A percentile compares a stretch with the other conserved stretches of the same genome.
Conservation (phyloP, 2,888 invertebrate genomes). For the Notodonta ziczac region DNA sequence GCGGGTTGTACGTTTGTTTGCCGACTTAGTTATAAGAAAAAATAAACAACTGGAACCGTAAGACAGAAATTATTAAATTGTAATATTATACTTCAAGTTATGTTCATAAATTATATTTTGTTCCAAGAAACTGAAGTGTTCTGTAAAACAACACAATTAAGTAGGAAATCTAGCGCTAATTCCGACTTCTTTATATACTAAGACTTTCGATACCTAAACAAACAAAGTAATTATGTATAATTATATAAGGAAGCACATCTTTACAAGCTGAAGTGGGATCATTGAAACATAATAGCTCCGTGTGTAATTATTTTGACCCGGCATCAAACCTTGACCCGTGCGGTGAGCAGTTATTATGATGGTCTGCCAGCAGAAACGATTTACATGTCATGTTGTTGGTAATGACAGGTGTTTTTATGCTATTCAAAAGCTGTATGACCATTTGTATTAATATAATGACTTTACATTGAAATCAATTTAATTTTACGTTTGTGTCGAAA, state of each 20-base stretch:
- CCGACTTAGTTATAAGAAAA: too few relatives aligned
- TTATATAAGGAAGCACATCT: conserved; percentile 28
- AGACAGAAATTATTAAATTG: too few relatives aligned
- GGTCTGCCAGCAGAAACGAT: conserved; percentile 17
- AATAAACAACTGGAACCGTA: too few relatives aligned
- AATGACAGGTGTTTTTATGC: conserved; percentile 15
- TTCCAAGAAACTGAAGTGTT: too few relatives aligned
- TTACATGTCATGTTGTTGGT: conserved; percentile 27
- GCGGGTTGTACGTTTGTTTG: too few relatives aligned
- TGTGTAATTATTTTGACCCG: conserved; percentile 14
- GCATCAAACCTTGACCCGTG: conserved; percentile 39
- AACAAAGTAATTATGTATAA: conserved; percentile 21
- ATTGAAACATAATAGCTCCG: conserved; percentile 12
- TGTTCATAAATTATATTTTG: too few relatives aligned
- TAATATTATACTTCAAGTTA: too few relatives aligned
- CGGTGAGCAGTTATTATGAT: conserved; percentile 10
- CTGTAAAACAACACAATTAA: background rate
- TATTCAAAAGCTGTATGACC: background rate
- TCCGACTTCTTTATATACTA: conserved; percentile 12
- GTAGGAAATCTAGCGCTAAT: background rate
- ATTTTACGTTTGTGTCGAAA: too few relatives aligned
- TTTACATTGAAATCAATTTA: too few relatives aligned
- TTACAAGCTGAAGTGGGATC: background rate
- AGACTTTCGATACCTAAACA: conserved; percentile 15
- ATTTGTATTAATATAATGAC: too few relatives aligned